phyloP scores from a whole-genome alignment of 1,140 invertebrate species.

The Drosophila ficusphila region DNA sequence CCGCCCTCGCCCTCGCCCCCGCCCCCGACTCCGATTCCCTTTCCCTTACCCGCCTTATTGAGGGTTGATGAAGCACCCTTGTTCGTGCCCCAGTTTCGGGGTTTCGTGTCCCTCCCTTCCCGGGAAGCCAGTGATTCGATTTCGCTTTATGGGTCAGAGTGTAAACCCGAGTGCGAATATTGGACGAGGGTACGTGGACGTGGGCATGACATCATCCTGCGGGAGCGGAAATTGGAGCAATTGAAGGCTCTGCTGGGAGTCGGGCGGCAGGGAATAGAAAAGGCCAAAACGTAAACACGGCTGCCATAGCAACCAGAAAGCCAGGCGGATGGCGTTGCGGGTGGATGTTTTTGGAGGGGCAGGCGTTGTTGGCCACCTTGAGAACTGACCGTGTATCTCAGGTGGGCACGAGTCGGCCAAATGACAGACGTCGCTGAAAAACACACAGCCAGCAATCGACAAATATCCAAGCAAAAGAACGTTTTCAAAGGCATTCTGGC shows the following conservation, averaged over 20 bases:
- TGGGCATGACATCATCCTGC: conserved; percentile 59
- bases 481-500: conserved; percentile 8
- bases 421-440: conserved; percentile 63
- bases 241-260: conserved; percentile 29
- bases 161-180: conserved; percentile 46
- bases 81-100: conserved; percentile 33
- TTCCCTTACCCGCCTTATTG: neutral
- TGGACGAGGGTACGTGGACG: conserved; percentile 11
- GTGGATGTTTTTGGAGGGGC: neutral
- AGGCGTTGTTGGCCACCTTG: conserved; percentile 18
- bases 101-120: conserved; percentile 17
- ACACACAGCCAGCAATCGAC: conserved; percentile 39
- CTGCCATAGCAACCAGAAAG: conserved; percentile 53
- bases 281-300: conserved; percentile 46
- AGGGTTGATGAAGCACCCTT: conserved; percentile 29
- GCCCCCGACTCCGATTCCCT: too few relatives aligned
- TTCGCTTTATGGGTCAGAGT: conserved; percentile 65
- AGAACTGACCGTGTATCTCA: conserved; percentile 23
- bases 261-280: conserved; percentile 27
- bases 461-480: conserved; percentile 10
- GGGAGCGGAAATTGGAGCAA: conserved; percentile 30
- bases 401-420: conserved; percentile 55
- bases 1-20: neutral
- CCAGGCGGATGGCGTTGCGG: neutral
- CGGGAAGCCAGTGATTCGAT: conserved; percentile 16